Base-by-base conservation (phyloP, 1,140 invertebrate species). In the Hormaphis cornu region DNA sequence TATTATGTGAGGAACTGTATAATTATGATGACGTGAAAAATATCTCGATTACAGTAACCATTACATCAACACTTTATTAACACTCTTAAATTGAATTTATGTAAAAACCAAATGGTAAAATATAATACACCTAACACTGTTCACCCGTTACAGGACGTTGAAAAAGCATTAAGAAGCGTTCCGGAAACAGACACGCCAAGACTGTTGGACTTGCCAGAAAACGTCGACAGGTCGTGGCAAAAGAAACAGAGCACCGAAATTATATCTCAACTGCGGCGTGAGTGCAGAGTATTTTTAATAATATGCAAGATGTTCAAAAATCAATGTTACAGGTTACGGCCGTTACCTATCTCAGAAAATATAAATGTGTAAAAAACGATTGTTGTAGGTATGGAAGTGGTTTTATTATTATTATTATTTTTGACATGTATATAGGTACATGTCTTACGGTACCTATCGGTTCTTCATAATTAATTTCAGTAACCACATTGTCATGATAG, bases 191-290 rank as follows among this genome's bases (percentile, higher is more conserved):
- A 91, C 74, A 79, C 81, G 16, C 86, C 89, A 5, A 80, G 81
- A 7, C 84, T 86, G 72, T 91, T 93, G 78, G 89, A 89, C 10
- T 76, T 94, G 12, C 89, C 91, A 1, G 84, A 85, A 56, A 94
- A 94, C 75, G 89, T 93, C 58, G 85, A 90, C 70, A 79, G 86
- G 70, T 86, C 88, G 56, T 88, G 88, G 80, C 88, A 93, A 77
- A 82, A 85, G 71, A 86, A 85, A 37, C 81, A 83, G 14, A 86
- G 87, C 59, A 77, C 78, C 28, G 77, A 82, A 58, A 82, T 89
- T 10, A 83, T 92, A 50, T 73, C 77, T 10, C 82, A 87, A 71
- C 78, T 93, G 1, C 86, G 85, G 81, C 77, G 82, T 84, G 26
- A 63, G n/a, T 46, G 12, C 5, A 40, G n/a, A 78, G 63, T 35